Conservation (phyloP, 2,113 vertebrate species). For the Oreotrochilus melanogaster region DNA sequence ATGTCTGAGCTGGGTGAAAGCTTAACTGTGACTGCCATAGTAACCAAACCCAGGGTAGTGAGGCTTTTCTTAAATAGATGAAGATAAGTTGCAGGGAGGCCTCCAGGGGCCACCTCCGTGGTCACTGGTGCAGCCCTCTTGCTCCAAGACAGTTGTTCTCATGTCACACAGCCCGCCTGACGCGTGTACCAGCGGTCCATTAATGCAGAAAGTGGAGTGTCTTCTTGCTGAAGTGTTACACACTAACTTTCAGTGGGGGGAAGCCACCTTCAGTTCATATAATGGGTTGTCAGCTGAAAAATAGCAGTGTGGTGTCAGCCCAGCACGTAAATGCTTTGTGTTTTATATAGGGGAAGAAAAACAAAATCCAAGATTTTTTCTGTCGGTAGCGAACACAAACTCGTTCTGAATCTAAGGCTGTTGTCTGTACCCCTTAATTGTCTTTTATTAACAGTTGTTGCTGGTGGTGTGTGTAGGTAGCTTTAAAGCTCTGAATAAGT, state of each 20-base stretch:
- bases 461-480: slow-evolving; percentile 53
- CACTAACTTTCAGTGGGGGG: slow-evolving; percentile 6
- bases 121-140: background rate
- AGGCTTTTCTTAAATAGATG: background rate
- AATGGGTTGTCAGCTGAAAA: slow-evolving; percentile 37
- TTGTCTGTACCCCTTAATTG: background rate
- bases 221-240: background rate
- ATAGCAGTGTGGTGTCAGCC: background rate
- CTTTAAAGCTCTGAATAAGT: slow-evolving; percentile 68
- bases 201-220: background rate
- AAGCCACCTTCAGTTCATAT: slow-evolving; percentile 41
- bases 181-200: background rate
- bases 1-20: background rate
- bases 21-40: background rate
- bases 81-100: background rate
- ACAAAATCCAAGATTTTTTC: background rate
- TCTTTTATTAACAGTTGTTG: slow-evolving; percentile 43
- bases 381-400: background rate
- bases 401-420: background rate
- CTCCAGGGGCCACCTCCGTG: background rate
- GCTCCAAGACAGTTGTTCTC: slow-evolving; percentile 31
- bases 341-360: background rate
- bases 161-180: slow-evolving; percentile 28
- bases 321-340: background rate
- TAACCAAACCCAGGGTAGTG: background rate